A percentile compares a stretch with the other conserved stretches of the same genome.
These are phyloP conservation scores for Coptodon bakossiorum DNA, from an alignment of 2,113 vertebrate species.

Conservation along the genomic window DNA sequence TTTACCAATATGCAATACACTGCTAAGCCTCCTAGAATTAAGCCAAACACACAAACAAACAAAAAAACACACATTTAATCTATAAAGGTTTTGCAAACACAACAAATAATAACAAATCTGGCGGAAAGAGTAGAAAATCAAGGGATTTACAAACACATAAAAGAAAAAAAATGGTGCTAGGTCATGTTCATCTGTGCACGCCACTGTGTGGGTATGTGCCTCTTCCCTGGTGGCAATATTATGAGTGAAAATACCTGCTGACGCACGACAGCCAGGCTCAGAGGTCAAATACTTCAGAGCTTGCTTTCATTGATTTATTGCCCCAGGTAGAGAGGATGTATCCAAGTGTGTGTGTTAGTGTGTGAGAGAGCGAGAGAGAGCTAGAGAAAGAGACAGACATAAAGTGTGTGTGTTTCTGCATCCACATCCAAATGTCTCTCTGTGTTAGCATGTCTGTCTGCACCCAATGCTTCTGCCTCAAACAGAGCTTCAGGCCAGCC, in stretches of 20 bases:
- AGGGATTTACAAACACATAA: neutral
- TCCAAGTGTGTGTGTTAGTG: neutral
- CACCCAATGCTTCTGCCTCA: slow-evolving; percentile 34
- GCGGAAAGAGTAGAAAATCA: neutral
- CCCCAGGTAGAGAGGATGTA: slow-evolving; percentile 38
- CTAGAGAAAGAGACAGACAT: neutral
- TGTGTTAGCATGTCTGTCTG: slow-evolving; percentile 41
- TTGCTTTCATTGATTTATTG: slow-evolving; percentile 58
- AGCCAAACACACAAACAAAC: neutral
- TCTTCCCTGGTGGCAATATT: slow-evolving; percentile 52
- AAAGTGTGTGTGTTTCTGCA: slow-evolving; percentile 7
- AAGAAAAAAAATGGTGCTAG: neutral
- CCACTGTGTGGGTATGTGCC: neutral
- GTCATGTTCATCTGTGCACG: slow-evolving; percentile 40
- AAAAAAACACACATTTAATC: neutral
- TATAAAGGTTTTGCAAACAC: neutral
- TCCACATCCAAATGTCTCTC: slow-evolving; percentile 19
- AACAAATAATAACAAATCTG: neutral
- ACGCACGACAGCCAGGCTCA: slow-evolving; percentile 48
- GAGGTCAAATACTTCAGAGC: slow-evolving; percentile 58
- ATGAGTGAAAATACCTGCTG: slow-evolving; percentile 69
- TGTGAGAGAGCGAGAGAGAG: neutral
- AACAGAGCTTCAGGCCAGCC: slow-evolving; percentile 54
- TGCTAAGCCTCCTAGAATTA: neutral
- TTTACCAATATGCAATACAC: neutral